Evolutionary conservation across 2,797 vertebrate genomes (phyloP).

Genomic region (Petrocephalus sullivani): DNA sequence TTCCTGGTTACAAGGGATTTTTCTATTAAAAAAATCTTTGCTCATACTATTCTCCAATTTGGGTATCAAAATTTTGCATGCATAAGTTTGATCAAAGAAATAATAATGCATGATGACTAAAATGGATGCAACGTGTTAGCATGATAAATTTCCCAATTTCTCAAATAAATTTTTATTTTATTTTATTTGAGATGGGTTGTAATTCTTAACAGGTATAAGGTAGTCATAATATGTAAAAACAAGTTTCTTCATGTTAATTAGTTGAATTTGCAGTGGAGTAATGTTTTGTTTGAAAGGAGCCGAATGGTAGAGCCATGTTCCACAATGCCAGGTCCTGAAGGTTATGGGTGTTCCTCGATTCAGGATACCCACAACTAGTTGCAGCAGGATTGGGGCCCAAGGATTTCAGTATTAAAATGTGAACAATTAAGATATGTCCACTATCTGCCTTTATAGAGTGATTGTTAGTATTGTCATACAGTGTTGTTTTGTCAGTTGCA

Average conservation of each 20-base stretch:
- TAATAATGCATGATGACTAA: background rate
- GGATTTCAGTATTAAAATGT: background rate
- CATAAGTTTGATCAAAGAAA: background rate
- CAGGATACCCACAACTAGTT: background rate
- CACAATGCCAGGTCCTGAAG: background rate
- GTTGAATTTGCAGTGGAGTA: background rate
- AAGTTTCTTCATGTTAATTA: background rate
- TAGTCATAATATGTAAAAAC: background rate
- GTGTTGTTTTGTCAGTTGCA: too few species aligned
- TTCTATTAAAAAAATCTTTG: background rate
- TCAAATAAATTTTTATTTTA: too few species aligned
- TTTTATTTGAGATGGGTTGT: background rate
- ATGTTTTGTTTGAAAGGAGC: background rate
- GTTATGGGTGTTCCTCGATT: background rate
- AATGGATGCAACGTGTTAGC: background rate
- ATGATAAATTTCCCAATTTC: background rate
- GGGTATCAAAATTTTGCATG: background rate
- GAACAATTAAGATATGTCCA: background rate
- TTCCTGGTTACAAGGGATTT: background rate
- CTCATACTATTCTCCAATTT: background rate
- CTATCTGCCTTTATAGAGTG: background rate
- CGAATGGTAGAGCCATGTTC: background rate
- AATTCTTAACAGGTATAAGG: background rate
- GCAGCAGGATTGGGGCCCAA: background rate
- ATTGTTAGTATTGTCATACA: too few species aligned